Evolutionary conservation across 2,113 vertebrate species (phyloP), one percentile per base, ranked within the genome.

Genomic region (Bucco capensis): DNA sequence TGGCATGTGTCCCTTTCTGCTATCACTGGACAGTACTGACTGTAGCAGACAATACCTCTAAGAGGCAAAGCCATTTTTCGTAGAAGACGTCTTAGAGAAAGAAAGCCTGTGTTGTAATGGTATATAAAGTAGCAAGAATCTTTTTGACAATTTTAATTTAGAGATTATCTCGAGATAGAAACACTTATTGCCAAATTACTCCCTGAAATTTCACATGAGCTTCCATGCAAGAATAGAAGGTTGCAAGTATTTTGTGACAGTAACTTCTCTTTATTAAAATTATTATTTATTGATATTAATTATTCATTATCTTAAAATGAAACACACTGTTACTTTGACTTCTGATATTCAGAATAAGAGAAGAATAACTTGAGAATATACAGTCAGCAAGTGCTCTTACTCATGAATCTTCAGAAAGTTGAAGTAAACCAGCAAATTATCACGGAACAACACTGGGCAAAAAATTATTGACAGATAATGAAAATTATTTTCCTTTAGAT

Each of bases 171-270:
- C 56, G 21, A 83, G 7, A 15, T n/a, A 49, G n/a, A 47, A 86
- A 71, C 4, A 42, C 5, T 4, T 37, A 24, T 18, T 57, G 30
- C 24, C 37, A 81, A 78, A 77, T 53, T 38, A 65, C 6, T 70
- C 22, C 5, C 37, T 60, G 40, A 73, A 73, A 74, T 57, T 57
- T 77, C 27, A 23, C 13, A 42, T 0, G 0, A 70, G 40, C 4
- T 38, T 77, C 28, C 62, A 27, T 54, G n/a, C 47, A 56, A 72
- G 16, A 77, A 83, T 60, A 30, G 2, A 80, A 10, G 0, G 1
- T 22, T 56, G 19, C 11, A 61, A 3, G 3, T 27, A 44, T 58
- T 49, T 71, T 66, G 71, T 67, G 58, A 25, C 28, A 49, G 9
- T 15, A 58, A 15, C 27, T 75, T 78, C 22, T 51, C 10, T 22